Evolutionary conservation across 2,888 invertebrate species (phyloP).

Genomic region (Marasmarcha lunaedactyla): DNA sequence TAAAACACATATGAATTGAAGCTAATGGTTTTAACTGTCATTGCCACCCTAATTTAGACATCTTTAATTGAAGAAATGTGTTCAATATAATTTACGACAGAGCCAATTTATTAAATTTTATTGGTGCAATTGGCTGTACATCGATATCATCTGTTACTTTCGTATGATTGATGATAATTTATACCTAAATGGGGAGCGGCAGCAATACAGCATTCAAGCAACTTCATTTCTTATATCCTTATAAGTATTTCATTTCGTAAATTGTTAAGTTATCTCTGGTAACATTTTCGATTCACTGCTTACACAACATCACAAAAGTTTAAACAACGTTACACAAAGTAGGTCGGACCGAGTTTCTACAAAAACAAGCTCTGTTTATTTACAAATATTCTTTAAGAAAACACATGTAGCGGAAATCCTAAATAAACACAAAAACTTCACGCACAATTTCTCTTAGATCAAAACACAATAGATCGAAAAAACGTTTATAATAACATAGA

Average conservation of each 20-base stretch:
- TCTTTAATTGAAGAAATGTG: not conserved
- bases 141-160: conserved; percentile 39
- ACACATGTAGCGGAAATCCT: not conserved
- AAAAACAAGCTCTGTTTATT: too few relatives aligned
- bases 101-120: conserved; percentile 23
- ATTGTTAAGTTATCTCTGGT: too few relatives aligned
- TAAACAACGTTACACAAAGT: too few relatives aligned
- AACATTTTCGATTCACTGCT: too few relatives aligned
- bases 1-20: too few relatives aligned
- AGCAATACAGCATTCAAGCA: not conserved
- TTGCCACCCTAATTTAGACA: too few relatives aligned
- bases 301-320: too few relatives aligned
- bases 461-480: not conserved
- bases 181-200: not conserved
- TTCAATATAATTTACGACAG: conserved; percentile 10
- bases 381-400: too few relatives aligned
- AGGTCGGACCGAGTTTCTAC: too few relatives aligned
- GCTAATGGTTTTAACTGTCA: too few relatives aligned
- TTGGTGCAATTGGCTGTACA: conserved; percentile 53
- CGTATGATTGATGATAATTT: conserved; percentile 10
- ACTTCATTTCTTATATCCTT: too few relatives aligned
- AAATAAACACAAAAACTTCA: not conserved
- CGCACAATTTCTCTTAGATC: not conserved
- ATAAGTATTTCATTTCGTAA: too few relatives aligned
- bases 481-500: not conserved